Conservation (phyloP, 1,140 invertebrate genomes). For the Planococcus citri region DNA sequence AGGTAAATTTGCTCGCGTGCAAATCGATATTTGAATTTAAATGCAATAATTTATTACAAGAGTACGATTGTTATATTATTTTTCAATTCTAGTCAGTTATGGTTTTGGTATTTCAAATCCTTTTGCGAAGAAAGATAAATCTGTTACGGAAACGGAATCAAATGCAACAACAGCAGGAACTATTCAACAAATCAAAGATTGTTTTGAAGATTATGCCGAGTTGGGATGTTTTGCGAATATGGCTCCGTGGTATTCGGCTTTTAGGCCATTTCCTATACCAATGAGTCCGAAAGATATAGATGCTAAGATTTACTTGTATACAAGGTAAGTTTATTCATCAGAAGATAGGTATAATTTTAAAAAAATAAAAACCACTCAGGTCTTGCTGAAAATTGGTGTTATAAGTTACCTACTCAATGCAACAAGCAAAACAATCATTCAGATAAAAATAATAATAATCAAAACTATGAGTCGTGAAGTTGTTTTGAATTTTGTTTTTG, state of each 20-base stretch:
- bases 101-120: no score
- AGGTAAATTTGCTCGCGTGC: no score
- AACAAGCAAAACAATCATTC: background rate
- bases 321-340: conserved; percentile 26
- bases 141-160: no score
- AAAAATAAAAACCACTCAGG: background rate
- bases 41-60: no score
- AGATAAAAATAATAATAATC: background rate
- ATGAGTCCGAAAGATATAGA: conserved; percentile 28
- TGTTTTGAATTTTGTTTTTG: no score
- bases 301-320: conserved; percentile 27
- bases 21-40: no score
- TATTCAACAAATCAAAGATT: background rate
- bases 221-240: conserved; percentile 30
- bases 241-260: conserved; percentile 28
- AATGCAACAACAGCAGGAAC: no score
- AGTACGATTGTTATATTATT: no score
- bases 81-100: no score
- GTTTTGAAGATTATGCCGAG: conserved; percentile 27
- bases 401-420: background rate
- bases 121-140: no score
- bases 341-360: background rate
- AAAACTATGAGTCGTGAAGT: no score
- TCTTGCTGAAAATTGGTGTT: background rate
- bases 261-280: conserved; percentile 30